phyloP scores from a whole-genome alignment of 1,140 invertebrate genomes.

The Goniozus legneri region DNA sequence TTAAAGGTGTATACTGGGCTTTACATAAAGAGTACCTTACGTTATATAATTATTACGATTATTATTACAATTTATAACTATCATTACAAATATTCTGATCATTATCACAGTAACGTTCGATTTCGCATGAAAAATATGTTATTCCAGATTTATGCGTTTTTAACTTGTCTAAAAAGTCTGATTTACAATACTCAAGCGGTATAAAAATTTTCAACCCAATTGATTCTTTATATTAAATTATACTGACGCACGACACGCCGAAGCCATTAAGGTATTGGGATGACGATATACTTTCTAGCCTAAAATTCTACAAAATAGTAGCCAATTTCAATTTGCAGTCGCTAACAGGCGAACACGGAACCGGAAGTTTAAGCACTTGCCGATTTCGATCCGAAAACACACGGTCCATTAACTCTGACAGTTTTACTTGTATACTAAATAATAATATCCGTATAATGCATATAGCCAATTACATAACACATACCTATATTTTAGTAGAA shows the following conservation, averaged over 20 bases:
- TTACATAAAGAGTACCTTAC: slow-evolving; percentile 48
- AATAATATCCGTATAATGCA: slow-evolving; percentile 44
- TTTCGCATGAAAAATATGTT: not conserved
- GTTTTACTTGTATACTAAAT: slow-evolving; percentile 41
- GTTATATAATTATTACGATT: slow-evolving; percentile 25
- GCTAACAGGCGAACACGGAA: too few species aligned
- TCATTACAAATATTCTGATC: not conserved
- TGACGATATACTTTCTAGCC: not conserved
- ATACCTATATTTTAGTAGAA: slow-evolving; percentile 54
- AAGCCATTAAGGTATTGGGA: not conserved
- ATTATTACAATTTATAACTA: slow-evolving; percentile 11
- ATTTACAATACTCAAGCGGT: slow-evolving; percentile 26
- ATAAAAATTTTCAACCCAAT: too few species aligned
- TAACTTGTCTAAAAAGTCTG: slow-evolving; percentile 21
- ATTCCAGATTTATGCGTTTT: slow-evolving; percentile 10
- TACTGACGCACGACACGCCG: not conserved
- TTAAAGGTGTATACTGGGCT: slow-evolving; percentile 41
- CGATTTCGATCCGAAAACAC: slow-evolving; percentile 11
- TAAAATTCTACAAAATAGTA: too few species aligned
- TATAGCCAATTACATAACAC: slow-evolving; percentile 47
- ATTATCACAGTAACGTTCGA: not conserved
- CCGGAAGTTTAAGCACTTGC: too few species aligned
- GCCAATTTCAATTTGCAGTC: too few species aligned
- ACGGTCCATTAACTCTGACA: slow-evolving; percentile 39
- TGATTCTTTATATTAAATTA: not conserved